Conservation (phyloP, 1,140 invertebrate species). For the Zaprionus inermis region DNA sequence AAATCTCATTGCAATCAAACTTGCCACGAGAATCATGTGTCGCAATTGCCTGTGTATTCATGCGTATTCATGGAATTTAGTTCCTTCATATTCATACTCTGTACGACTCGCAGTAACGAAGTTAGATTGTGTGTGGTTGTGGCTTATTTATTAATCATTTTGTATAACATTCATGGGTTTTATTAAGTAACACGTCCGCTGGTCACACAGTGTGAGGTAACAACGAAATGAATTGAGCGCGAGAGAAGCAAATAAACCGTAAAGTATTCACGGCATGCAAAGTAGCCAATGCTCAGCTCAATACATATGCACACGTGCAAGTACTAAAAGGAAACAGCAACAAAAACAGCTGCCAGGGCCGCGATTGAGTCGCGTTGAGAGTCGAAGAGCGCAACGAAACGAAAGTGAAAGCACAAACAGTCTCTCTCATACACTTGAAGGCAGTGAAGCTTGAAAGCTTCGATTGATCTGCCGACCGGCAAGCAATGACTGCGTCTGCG, state of each 20-base stretch:
- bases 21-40: constrained; percentile 28
- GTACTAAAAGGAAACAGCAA: constrained; percentile 25
- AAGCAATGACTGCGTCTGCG: constrained; percentile 56
- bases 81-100: neutral
- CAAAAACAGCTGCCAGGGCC: constrained; percentile 26
- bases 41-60: neutral
- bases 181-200: constrained; percentile 66
- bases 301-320: neutral
- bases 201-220: constrained; percentile 68
- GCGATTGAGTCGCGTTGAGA: constrained; percentile 22
- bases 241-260: constrained; percentile 49
- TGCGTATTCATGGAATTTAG: neutral
- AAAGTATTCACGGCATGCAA: constrained; percentile 63
- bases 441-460: constrained; percentile 54
- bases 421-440: constrained; percentile 12
- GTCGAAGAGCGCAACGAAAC: constrained; percentile 31
- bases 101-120: too few relatives aligned
- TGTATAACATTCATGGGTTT: constrained; percentile 44
- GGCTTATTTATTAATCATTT: constrained; percentile 3
- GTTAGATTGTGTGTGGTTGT: neutral
- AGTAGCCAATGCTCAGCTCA: constrained; percentile 43
- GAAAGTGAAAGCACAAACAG: constrained; percentile 64
- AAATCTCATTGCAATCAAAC: constrained; percentile 16
- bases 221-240: constrained; percentile 52
- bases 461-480: constrained; percentile 69